Conservation (phyloP, 2,888 invertebrate genomes). For the Lymantria monacha region DNA sequence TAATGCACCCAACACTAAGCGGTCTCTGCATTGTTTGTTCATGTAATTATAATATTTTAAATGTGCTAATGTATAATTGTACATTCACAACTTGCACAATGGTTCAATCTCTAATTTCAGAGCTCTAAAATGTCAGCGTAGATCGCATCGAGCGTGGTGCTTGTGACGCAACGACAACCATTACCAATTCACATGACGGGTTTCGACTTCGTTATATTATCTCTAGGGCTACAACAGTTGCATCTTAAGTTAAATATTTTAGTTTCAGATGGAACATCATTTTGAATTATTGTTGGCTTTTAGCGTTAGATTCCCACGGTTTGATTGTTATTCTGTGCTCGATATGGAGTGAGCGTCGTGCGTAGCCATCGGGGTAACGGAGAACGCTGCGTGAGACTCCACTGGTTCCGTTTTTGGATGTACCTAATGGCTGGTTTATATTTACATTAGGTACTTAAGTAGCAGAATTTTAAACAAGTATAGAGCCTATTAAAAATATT, state of each 20-base stretch:
- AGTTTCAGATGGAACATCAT: constrained; percentile 53
- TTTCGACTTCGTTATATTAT: constrained; percentile 31
- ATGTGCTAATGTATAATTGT: background rate
- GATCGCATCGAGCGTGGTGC: constrained; percentile 28
- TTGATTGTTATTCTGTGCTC: constrained; percentile 70
- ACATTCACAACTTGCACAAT: constrained; percentile 40
- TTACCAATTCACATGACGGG: constrained; percentile 60
- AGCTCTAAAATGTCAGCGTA: constrained; percentile 47
- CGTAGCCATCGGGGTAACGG: constrained; percentile 49
- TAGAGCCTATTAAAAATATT: too few species aligned
- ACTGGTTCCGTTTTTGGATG: constrained; percentile 52
- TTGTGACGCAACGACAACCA: constrained; percentile 62
- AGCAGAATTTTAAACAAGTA: too few species aligned
- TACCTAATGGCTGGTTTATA: too few species aligned
- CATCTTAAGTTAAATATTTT: constrained; percentile 38
- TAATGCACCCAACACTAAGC: too few species aligned
- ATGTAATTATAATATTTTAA: too few species aligned
- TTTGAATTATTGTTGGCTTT: constrained; percentile 63
- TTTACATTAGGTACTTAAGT: too few species aligned
- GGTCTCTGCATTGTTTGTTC: too few species aligned
- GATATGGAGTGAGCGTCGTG: constrained; percentile 55
- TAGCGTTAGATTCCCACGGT: constrained; percentile 69
- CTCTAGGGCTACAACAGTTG: constrained; percentile 36
- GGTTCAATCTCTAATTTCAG: constrained; percentile 41
- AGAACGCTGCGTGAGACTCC: constrained; percentile 46